Conservation (phyloP, 2,113 vertebrate genomes). For the Chunga burmeisteri region DNA sequence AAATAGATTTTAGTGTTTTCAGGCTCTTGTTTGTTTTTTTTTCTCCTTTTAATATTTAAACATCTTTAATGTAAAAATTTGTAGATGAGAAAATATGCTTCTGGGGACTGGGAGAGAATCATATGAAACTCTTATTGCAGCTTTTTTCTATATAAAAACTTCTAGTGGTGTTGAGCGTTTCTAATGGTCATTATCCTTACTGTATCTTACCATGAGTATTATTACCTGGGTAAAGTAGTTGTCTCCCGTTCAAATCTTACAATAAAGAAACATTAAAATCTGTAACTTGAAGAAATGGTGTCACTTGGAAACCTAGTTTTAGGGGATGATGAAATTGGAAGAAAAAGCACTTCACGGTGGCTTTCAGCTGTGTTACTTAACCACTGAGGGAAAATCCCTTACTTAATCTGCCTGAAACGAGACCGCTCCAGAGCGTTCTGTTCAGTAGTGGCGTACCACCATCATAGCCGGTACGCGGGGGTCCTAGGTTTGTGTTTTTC, state of each 20-base stretch:
- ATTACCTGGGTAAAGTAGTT: not conserved
- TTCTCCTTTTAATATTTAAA: not conserved
- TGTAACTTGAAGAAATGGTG: not conserved
- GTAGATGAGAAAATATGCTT: not conserved
- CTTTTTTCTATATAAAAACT: not conserved
- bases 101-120: too few relatives aligned
- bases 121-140: not conserved
- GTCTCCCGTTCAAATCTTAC: not conserved
- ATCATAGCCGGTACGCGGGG: not conserved
- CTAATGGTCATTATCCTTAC: not conserved
- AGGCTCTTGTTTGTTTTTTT: not conserved
- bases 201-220: not conserved
- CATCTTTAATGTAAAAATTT: not conserved
- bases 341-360: not conserved
- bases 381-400: not conserved
- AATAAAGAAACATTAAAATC: not conserved
- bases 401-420: not conserved
- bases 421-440: rapidly evolving
- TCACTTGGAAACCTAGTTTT: not conserved
- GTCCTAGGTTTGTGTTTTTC: not conserved
- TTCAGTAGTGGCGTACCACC: rapidly evolving
- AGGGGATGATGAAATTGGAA: too few relatives aligned
- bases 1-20: not conserved
- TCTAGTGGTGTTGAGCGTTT: not conserved
- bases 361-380: not conserved